Evolutionary conservation across 2,797 vertebrate species (phyloP).

Genomic region (Falco berigora): DNA sequence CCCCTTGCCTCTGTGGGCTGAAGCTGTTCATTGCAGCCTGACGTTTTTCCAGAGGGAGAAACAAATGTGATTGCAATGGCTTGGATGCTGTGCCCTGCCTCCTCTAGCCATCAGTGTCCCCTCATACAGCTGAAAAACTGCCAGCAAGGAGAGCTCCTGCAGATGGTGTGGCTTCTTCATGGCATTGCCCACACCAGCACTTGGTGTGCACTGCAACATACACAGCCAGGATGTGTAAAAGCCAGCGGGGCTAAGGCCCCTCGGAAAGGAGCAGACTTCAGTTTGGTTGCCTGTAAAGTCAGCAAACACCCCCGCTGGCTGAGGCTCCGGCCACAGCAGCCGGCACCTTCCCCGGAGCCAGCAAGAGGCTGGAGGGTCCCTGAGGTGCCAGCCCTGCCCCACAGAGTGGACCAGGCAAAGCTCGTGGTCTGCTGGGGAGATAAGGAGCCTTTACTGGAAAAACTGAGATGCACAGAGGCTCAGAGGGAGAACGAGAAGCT

Average conservation of each 20-base stretch:
- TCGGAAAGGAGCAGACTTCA: neutral
- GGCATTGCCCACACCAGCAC: rapidly evolving
- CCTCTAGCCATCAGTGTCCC: neutral
- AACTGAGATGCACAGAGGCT: neutral
- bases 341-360: neutral
- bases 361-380: neutral
- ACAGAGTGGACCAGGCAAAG: neutral
- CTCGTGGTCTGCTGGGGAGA: neutral
- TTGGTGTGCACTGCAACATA: rapidly evolving
- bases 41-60: neutral
- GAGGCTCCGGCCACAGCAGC: neutral
- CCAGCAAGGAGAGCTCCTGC: rapidly evolving
- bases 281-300: neutral
- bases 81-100: neutral
- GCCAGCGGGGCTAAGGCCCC: rapidly evolving
- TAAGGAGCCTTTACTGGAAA: neutral
- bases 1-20: neutral
- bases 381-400: neutral
- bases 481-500: neutral
- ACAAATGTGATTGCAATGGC: neutral
- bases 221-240: neutral
- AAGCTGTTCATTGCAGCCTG: neutral
- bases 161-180: neutral
- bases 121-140: neutral
- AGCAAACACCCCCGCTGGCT: neutral